phyloP scores from a whole-genome alignment of 30 jellyfish, hydroid and myxozoan species.

The Hydractinia echinata region DNA sequence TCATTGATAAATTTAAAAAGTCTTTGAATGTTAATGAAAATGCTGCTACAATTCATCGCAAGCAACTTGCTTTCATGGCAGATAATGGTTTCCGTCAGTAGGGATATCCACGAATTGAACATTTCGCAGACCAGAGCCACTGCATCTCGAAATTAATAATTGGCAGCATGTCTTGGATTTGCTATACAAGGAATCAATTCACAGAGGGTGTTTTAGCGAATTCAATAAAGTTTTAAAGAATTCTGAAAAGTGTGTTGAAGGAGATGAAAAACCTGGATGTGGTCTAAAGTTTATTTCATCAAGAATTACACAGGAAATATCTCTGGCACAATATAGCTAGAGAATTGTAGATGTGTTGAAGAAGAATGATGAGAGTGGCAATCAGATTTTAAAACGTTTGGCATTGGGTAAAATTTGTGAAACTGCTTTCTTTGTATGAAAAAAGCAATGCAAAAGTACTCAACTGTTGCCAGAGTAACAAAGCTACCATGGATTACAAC shows the following conservation, averaged over 20 bases:
- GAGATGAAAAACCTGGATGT: background rate
- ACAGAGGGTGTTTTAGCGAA: background rate
- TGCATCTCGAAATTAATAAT: slow-evolving; percentile 23
- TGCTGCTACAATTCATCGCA: background rate
- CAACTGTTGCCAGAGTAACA: too few relatives aligned
- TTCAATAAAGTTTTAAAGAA: background rate
- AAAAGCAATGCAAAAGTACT: too few relatives aligned
- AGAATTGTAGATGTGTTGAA: background rate
- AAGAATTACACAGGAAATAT: background rate
- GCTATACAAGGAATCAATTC: background rate
- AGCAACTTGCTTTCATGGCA: background rate
- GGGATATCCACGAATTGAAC: slow-evolving; percentile 1
- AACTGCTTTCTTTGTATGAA: too few relatives aligned
- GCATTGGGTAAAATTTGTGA: background rate
- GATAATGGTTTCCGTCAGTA: background rate
- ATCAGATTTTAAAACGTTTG: background rate
- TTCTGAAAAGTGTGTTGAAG: background rate
- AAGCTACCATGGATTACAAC: too few relatives aligned
- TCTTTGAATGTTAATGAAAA: background rate
- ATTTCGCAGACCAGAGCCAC: slow-evolving; percentile 20
- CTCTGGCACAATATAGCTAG: background rate
- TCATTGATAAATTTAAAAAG: background rate
- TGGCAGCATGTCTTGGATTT: slow-evolving; percentile 25
- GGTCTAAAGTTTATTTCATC: slow-evolving; percentile 20
- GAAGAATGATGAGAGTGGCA: background rate